Base-by-base conservation (phyloP, 2,113 vertebrate species). In the Camelus bactrianus region DNA sequence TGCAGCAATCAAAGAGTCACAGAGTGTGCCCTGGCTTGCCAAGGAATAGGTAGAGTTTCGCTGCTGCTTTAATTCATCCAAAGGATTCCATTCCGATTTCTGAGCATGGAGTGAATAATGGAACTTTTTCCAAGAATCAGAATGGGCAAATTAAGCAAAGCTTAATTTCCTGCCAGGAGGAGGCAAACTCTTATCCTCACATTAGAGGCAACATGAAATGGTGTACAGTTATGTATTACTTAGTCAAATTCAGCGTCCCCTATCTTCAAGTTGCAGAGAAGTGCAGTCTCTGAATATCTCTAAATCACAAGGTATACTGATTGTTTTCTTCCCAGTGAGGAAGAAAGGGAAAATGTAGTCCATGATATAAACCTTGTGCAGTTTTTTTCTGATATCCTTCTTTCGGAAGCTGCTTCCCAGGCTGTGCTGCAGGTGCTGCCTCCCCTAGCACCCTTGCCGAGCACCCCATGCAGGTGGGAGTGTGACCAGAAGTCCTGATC, bases 121-220 rank as follows among this genome's bases (percentile, higher is more conserved):
- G 76, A 77, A 70, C 52, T 70, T 89, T 54, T 88, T 60, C 42
- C 50, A 88, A 84, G 80, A 93, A 69, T 85, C 50, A 50, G 28
- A 86, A 76, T 3, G 64, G 50, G 20, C 3, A 70, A 52, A 17
- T 32, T 24, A 35, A 94, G 35, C 9, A 79, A 77, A 76, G 17
- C 42, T 95, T 72, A 70, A 72, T 86, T 97, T 92, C 70, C 24
- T 80, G 12, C 62, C 22, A 73, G 65, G 19, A 92, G 48, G 87
- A 91, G 91, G 56, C 12, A 64, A 65, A 89, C 35, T 85, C 6
- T 54, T 60, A 24, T 89, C 46, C 32, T 89, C 26, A 35, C 50
- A 35, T 77, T 62, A 46, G 56, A 91, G 10, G 14, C n/a, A 72
- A 12, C 7, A 42, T 35, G 75, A 94, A 93, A 42, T 8, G 52